Evolutionary conservation across 1,140 invertebrate species (phyloP), one percentile per base, ranked within the genome.

Genomic region (Dolichoris vasculosae): DNA sequence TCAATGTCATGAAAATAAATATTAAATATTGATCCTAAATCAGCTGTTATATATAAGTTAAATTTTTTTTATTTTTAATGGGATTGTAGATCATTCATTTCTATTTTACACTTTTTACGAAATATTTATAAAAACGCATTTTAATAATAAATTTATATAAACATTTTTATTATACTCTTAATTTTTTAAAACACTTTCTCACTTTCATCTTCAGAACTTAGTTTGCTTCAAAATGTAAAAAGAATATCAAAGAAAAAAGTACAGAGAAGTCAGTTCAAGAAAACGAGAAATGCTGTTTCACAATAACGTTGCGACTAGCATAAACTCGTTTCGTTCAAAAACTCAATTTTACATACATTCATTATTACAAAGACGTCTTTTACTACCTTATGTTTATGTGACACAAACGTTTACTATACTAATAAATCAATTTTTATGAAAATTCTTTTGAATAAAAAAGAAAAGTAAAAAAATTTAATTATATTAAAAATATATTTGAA

Each of bases 311-410:
- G 75, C 83, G 88, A 89, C 88, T 89, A 89, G 89, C 88, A 89
- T 87, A 88, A 89, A 89, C 88, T 89, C 87, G 87, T 87, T 89
- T 87, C 82, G 82, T 86, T 88, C 73, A 59, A 85, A 86, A 86
- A 87, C 82, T 87, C 83, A 80, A 84, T 59, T 84, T 85, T 78
- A 59, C 84, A 20, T 86, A 75, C 69, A 73, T n/a, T 77, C 69
- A 67, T 48, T 78, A 67, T 67, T 78, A 63, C 30, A 71, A 73
- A 64, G 51, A 82, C 55, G 48, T 85, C 69, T 59, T 76, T 79
- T 67, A 35, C n/a, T 76, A 67, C 35, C 23, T 76, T 67, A 35
- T 40, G 69, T 78, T 43, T 75, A 35, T 85, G 55, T 81, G 55
- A 82, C 43, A 17, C 40, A 7, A 85, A 82, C 30, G 23, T 48